These are phyloP conservation scores for Marisa cornuarietis DNA, from an alignment of 1,140 invertebrate genomes.

Conservation along the genomic window DNA sequence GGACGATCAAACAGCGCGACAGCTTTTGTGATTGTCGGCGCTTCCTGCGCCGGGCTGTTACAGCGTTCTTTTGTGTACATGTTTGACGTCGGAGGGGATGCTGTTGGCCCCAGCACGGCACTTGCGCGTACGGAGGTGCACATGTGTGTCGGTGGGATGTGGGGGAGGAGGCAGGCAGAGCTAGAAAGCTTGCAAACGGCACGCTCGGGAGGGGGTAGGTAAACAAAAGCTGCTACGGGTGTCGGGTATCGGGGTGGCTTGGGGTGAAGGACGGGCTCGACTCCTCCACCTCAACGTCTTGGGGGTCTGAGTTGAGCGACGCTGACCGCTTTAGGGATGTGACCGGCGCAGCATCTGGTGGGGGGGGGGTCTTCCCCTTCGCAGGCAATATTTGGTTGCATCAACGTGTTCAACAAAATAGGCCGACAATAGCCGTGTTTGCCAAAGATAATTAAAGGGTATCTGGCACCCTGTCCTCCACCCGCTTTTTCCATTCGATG, in stretches of 20 bases:
- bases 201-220: slow-evolving; percentile 2
- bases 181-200: not conserved
- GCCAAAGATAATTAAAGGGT: slow-evolving; percentile 22
- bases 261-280: not conserved
- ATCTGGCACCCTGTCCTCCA: not conserved
- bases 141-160: too few relatives aligned
- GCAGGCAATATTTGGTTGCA: slow-evolving; percentile 24
- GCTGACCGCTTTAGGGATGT: not conserved
- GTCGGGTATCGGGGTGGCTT: slow-evolving; percentile 16
- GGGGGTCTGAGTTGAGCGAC: too few relatives aligned
- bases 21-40: too few relatives aligned
- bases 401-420: slow-evolving; percentile 20
- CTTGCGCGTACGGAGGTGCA: too few relatives aligned
- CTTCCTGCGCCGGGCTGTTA: too few relatives aligned
- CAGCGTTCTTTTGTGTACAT: too few relatives aligned
- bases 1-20: too few relatives aligned
- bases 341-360: slow-evolving; percentile 18
- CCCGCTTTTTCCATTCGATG: not conserved
- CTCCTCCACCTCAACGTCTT: too few relatives aligned
- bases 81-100: too few relatives aligned
- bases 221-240: slow-evolving; percentile 7
- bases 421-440: slow-evolving; percentile 18
- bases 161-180: too few relatives aligned
- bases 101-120: too few relatives aligned
- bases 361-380: not conserved